Conservation (phyloP, 2,888 invertebrate genomes). For the Hyposoter didymator region DNA sequence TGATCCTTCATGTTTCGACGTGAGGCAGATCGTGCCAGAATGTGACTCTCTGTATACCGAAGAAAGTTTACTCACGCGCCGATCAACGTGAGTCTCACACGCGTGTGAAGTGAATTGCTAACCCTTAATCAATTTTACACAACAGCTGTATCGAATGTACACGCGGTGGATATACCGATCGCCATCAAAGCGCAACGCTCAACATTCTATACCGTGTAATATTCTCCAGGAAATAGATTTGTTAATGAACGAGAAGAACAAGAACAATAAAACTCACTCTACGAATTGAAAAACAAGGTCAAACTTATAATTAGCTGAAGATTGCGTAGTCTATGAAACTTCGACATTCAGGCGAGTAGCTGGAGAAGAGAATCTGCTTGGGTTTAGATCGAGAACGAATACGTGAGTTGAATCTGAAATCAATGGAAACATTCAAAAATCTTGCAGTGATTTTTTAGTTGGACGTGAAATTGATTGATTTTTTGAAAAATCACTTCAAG, state of each 20-base stretch:
- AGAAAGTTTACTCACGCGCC: conserved; percentile 11
- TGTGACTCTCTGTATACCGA: background rate
- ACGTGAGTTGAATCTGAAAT: background rate
- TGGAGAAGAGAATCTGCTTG: background rate
- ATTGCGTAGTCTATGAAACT: background rate
- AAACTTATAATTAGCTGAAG: background rate
- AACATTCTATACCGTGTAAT: background rate
- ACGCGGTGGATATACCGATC: no score
- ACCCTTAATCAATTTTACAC: background rate
- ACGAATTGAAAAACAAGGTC: background rate
- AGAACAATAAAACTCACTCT: background rate
- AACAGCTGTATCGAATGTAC: background rate
- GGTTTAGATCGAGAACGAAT: background rate
- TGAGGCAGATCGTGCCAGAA: background rate
- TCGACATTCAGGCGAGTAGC: background rate
- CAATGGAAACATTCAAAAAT: background rate
- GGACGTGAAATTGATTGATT: no score
- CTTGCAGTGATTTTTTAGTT: background rate
- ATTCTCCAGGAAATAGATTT: background rate
- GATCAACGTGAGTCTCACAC: conserved; percentile 36
- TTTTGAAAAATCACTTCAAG: background rate
- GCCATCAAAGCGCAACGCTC: background rate
- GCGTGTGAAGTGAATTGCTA: conserved; percentile 32
- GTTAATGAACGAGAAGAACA: background rate
- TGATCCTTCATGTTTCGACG: background rate